phyloP scores from a whole-genome alignment of 2,797 vertebrate genomes.

The Gadopsis bispinosus region DNA sequence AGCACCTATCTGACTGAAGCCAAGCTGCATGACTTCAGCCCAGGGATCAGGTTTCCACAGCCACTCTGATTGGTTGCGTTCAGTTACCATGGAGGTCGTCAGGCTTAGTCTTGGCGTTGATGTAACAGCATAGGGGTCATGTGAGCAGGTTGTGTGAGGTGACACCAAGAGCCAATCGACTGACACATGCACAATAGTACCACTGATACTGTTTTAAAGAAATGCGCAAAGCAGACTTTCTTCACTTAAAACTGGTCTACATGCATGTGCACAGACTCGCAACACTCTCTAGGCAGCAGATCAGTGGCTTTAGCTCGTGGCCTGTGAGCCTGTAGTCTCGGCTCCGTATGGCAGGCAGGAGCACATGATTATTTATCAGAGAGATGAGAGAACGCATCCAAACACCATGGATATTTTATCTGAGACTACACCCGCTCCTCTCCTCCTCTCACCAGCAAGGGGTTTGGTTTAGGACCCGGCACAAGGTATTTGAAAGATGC shows the following conservation, averaged over 20 bases:
- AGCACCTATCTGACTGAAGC: conserved; percentile 54
- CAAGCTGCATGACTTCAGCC: conserved; percentile 40
- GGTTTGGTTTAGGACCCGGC: conserved; percentile 28
- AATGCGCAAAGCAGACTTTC: conserved; percentile 7
- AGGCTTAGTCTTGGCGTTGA: conserved; percentile 8
- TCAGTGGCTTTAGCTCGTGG: conserved; percentile 46
- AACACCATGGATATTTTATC: conserved; percentile 72
- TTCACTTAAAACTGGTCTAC: conserved; percentile 12
- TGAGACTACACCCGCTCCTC: conserved; percentile 43
- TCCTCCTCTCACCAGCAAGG: conserved; percentile 36
- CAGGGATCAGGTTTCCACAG: conserved; percentile 60
- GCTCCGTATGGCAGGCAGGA: conserved; percentile 27
- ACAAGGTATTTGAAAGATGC: conserved; percentile 17
- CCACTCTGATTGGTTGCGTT: conserved; percentile 23
- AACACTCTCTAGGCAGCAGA: conserved; percentile 38
- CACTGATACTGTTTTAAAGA: conserved; percentile 1
- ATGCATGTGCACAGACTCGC: conserved; percentile 10
- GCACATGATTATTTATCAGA: conserved; percentile 67
- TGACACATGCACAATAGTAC: conserved; percentile 26
- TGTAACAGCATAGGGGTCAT: conserved; percentile 30
- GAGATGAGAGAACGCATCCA: conserved; percentile 54
- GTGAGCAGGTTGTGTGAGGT: conserved; percentile 29
- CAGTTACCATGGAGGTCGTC: conserved; percentile 46
- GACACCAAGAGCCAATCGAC: conserved; percentile 19
- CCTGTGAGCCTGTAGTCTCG: conserved; percentile 27